phyloP scores from a whole-genome alignment of 2,113 vertebrate genomes.

The Miniopterus natalensis region DNA sequence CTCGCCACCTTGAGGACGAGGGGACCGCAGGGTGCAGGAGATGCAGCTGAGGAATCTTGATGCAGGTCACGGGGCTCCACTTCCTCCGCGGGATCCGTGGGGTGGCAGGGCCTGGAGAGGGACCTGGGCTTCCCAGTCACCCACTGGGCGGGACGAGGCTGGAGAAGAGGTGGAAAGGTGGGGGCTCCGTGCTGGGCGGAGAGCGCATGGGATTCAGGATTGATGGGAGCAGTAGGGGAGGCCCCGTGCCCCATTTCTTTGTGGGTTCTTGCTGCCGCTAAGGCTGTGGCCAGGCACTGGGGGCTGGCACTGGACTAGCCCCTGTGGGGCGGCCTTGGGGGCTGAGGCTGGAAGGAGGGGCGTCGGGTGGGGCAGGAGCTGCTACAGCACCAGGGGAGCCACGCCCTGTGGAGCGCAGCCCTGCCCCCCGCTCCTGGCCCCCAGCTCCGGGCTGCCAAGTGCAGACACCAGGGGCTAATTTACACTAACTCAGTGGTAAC shows the following conservation, averaged over 20 bases:
- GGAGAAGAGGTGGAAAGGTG: not conserved
- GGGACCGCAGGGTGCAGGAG: not conserved
- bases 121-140: not conserved
- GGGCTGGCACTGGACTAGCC: too few relatives aligned
- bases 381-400: not conserved
- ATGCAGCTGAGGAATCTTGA: not conserved
- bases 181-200: too few relatives aligned
- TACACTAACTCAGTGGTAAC: not conserved
- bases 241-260: not conserved
- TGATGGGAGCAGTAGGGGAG: not conserved
- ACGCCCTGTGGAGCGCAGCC: not conserved
- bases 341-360: not conserved
- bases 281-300: rapidly evolving
- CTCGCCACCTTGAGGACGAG: not conserved
- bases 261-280: not conserved
- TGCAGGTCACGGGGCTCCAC: too few relatives aligned
- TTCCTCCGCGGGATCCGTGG: too few relatives aligned
- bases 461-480: not conserved
- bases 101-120: not conserved
- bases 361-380: not conserved
- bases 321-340: too few relatives aligned
- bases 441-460: not conserved
- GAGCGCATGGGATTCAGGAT: not conserved
- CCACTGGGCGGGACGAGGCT: not conserved
- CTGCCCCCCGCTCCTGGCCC: too few relatives aligned